phyloP scores from a whole-genome alignment of 2,888 invertebrate species.

The Argyra leucocephala region DNA sequence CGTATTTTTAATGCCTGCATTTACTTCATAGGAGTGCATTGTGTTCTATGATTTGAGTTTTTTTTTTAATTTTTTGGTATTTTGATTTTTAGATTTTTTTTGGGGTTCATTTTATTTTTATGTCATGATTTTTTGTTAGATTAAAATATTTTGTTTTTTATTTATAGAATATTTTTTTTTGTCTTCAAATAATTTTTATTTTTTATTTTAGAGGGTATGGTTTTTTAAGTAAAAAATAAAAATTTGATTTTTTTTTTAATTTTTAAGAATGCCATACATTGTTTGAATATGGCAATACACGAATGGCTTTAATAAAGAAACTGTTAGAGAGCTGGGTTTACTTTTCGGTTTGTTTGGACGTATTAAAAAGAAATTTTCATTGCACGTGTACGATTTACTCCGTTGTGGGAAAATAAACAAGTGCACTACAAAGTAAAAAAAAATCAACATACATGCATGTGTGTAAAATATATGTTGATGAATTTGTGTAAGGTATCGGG shows the following conservation, averaged over 20 bases:
- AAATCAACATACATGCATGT: too few relatives aligned
- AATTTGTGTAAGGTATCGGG: too few relatives aligned
- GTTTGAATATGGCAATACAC: too few relatives aligned
- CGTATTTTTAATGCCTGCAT: background rate
- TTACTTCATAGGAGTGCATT: background rate
- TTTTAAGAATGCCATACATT: background rate
- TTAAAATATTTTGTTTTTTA: background rate
- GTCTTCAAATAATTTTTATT: background rate
- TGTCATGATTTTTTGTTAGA: constrained; percentile 1
- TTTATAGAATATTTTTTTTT: background rate
- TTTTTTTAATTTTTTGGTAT: background rate
- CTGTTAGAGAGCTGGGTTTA: too few relatives aligned
- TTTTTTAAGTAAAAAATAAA: background rate
- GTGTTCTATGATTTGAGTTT: background rate
- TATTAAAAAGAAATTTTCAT: background rate
- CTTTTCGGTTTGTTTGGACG: background rate
- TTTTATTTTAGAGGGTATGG: background rate
- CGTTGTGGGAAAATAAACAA: constrained; percentile 3
- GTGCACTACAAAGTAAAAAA: background rate
- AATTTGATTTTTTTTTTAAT: background rate
- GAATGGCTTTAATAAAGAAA: too few relatives aligned
- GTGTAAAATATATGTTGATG: too few relatives aligned
- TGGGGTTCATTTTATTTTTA: background rate
- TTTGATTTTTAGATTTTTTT: background rate
- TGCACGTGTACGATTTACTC: background rate